Conservation (phyloP, 2,888 invertebrate species). For the Hydrotaea cyrtoneurina region DNA sequence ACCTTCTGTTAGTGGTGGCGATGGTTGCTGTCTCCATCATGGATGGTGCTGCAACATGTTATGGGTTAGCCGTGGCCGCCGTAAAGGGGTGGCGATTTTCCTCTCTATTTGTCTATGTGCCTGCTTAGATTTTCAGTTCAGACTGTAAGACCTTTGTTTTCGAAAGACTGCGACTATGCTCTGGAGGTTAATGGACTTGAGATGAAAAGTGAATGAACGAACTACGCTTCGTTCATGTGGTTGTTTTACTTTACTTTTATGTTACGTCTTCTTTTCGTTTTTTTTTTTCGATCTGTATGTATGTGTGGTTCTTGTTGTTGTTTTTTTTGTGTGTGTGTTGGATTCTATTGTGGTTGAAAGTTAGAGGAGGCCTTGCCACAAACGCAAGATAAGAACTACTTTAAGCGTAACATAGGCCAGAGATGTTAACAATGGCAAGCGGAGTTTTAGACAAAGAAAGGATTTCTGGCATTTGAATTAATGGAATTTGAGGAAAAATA, state of each 20-base stretch:
- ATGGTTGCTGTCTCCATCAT: no score
- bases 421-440: background rate
- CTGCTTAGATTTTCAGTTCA: conserved; percentile 40
- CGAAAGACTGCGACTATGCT: background rate
- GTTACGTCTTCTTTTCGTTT: conserved; percentile 29
- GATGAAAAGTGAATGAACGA: conserved; percentile 71
- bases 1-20: conserved; percentile 51
- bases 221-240: conserved; percentile 46
- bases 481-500: no score
- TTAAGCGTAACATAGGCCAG: background rate
- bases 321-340: conserved; percentile 18
- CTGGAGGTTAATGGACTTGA: conserved; percentile 69
- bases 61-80: conserved; percentile 7
- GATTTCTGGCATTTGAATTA: no score
- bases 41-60: conserved; percentile 45
- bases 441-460: no score
- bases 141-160: no score
- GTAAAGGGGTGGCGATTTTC: conserved; percentile 33
- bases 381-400: background rate
- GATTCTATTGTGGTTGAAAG: conserved; percentile 24
- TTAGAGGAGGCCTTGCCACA: background rate
- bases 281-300: no score
- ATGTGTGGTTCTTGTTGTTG: background rate
- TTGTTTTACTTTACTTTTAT: background rate
- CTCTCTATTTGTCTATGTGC: background rate